Evolutionary conservation across 2,888 invertebrate species (phyloP), one percentile per base, ranked within the genome.

Genomic region (Eugnorisma glareosa): DNA sequence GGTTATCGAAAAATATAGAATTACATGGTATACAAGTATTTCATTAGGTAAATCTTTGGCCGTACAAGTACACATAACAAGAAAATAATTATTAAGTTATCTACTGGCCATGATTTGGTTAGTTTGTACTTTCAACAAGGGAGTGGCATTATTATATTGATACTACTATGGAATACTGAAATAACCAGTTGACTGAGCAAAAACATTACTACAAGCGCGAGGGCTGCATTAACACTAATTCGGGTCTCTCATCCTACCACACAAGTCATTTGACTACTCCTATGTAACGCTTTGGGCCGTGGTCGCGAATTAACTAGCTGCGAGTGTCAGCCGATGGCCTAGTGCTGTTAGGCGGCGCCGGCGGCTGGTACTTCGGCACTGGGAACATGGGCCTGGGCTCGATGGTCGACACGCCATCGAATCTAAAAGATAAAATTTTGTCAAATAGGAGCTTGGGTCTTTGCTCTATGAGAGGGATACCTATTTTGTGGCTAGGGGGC

Each of bases 381-480:
- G 94, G 91, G 90, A 90, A 95, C 95, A 97, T 93, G 1, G 96
- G 94, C 31, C 94, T 94, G 24, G 96, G 90, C 83, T 93, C 93
- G 63, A 97, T 92, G 10, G 88, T 82, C 0, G 97, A 96, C 8
- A 97, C 97, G 8, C 90, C 91, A 63, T 97, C 96, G 83, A 92
- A 96, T 87, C 97, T 97, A 74, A 61, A 69, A 43, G 21, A 45
- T 35, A 68, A 67, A 51, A 13, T 6, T 31, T 48, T 21, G 31
- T 59, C 21, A 11, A n/a, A 43, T 13, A 31, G 21, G 28, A 40
- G 40, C 11, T 7, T 37, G 35, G 15, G 35, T 5, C 5, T 51
- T 8, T 28, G n/a, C 24, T 57, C 4, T 54, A 13, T 51, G 13
- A 31, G 24, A 48, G 10, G 24, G 45, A 67, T 24, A 28, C 13